Evolutionary conservation across 2,797 vertebrate genomes (phyloP).

Genomic region (Gallinago solitaria): DNA sequence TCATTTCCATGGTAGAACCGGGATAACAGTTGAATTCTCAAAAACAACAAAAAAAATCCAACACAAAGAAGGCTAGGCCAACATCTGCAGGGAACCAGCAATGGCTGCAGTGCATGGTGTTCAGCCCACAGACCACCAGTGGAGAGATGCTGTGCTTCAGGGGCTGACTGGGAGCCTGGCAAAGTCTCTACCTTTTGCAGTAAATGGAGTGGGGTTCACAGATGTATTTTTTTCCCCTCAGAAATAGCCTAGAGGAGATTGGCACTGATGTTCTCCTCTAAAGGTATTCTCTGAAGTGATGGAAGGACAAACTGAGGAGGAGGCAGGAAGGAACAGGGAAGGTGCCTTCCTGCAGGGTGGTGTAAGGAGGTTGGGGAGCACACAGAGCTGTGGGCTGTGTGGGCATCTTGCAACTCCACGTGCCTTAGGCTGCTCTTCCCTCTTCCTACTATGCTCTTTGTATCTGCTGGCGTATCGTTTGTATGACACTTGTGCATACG

Average conservation of each 20-base stretch:
- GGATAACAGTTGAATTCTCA: background rate
- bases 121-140: accelerated
- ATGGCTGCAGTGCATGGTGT: background rate
- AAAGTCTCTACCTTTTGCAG: background rate
- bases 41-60: background rate
- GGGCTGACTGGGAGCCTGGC: background rate
- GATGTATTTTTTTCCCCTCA: background rate
- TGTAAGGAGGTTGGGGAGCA: background rate
- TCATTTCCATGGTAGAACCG: background rate
- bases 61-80: background rate
- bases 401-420: background rate
- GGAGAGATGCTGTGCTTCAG: background rate
- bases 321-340: background rate
- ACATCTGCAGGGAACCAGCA: background rate
- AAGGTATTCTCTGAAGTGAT: background rate
- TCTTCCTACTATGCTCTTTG: background rate
- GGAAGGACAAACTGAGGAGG: background rate
- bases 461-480: background rate
- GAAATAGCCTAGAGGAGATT: background rate
- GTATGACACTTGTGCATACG: too few species aligned
- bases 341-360: background rate
- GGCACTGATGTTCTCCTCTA: background rate
- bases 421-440: background rate
- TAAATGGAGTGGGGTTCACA: background rate
- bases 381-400: background rate